Evolutionary conservation across 1,140 invertebrate species (phyloP).

Genomic region (Marisa cornuarietis): DNA sequence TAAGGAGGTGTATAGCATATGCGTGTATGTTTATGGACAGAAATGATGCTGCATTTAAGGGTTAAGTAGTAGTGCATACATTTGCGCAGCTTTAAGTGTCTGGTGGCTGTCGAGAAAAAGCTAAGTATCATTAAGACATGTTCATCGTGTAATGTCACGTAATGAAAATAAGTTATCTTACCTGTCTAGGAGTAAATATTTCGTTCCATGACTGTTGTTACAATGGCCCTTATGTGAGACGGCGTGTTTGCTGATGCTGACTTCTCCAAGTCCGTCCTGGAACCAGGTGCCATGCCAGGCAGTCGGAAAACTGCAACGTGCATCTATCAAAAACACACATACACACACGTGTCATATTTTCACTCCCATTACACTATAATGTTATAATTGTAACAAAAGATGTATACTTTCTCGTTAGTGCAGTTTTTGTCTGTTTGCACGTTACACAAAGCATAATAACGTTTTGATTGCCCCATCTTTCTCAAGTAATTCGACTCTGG

Average conservation of each 20-base stretch:
- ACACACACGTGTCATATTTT: background rate
- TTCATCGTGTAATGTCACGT: background rate
- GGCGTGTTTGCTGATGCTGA: conserved; percentile 27
- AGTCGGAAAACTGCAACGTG: conserved; percentile 30
- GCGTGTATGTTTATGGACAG: too few relatives aligned
- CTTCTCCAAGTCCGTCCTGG: conserved; percentile 32
- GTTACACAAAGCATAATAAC: too few relatives aligned
- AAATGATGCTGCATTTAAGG: too few relatives aligned
- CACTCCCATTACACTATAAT: too few relatives aligned
- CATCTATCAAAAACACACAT: conserved; percentile 20
- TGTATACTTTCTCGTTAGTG: too few relatives aligned
- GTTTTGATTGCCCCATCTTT: too few relatives aligned
- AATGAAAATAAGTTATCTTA: conserved; percentile 2
- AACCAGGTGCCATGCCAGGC: conserved; percentile 38
- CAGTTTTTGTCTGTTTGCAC: too few relatives aligned
- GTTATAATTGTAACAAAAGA: too few relatives aligned
- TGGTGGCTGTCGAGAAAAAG: background rate
- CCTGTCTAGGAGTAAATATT: conserved; percentile 33
- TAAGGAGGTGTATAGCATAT: too few relatives aligned
- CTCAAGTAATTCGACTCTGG: too few relatives aligned
- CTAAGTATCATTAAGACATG: background rate
- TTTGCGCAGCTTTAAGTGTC: background rate
- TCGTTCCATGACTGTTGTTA: conserved; percentile 24
- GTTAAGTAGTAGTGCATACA: too few relatives aligned
- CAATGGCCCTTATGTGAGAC: conserved; percentile 31